Evolutionary conservation across 2,797 vertebrate species (phyloP).

Genomic region (Hemitrygon akajei): DNA sequence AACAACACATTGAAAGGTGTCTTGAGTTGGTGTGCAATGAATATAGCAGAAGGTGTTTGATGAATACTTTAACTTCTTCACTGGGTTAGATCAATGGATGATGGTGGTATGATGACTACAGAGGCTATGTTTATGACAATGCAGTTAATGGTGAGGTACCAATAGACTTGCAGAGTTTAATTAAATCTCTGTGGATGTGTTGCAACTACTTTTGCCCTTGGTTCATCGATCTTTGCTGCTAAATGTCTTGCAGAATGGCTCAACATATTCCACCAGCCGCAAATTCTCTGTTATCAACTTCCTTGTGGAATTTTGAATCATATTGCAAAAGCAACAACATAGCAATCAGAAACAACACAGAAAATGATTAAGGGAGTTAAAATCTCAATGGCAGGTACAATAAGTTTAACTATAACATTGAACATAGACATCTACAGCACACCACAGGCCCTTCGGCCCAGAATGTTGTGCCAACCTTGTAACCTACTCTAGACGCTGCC

Average conservation of each 20-base stretch:
- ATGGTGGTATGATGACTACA: neutral
- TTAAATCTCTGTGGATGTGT: neutral
- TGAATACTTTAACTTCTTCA: neutral
- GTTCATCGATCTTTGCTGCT: neutral
- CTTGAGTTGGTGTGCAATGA: neutral
- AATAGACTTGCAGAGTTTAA: constrained; percentile 17
- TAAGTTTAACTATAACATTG: neutral
- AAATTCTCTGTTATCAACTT: neutral
- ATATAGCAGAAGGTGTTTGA: constrained; percentile 17
- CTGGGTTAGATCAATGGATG: neutral
- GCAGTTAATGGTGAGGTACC: neutral
- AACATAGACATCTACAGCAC: no score
- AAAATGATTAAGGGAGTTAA: neutral
- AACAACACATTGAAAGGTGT: neutral
- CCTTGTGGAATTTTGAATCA: neutral
- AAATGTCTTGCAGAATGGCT: neutral
- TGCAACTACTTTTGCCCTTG: neutral
- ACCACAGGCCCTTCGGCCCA: no score
- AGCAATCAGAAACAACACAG: neutral
- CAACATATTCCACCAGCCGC: neutral
- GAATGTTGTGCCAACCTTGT: no score
- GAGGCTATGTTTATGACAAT: neutral
- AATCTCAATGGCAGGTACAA: neutral
- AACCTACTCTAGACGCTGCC: no score
- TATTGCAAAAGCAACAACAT: neutral